phyloP scores from a whole-genome alignment of 2,888 invertebrate species.

The Heteromurus nitidus region DNA sequence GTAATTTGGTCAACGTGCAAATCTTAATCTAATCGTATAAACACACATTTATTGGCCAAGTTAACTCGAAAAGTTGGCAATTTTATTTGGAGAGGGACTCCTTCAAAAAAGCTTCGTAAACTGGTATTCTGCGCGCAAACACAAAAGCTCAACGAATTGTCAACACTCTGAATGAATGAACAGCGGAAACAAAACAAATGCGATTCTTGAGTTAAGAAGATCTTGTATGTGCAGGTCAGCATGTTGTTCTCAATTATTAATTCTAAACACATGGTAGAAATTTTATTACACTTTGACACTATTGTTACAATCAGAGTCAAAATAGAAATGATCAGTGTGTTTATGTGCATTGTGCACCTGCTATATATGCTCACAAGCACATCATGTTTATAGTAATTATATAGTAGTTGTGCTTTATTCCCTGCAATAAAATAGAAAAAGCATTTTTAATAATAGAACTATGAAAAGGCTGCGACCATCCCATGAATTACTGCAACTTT shows the following conservation, averaged over 20 bases:
- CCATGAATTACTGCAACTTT: too few relatives aligned
- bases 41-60: too few relatives aligned
- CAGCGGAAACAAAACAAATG: not conserved
- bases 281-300: not conserved
- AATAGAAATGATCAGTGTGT: too few relatives aligned
- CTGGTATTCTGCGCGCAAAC: not conserved
- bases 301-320: conserved; percentile 3
- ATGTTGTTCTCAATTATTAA: conserved; percentile 3
- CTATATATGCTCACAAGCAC: too few relatives aligned
- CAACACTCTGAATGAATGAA: conserved; percentile 10
- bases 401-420: too few relatives aligned
- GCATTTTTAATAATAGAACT: too few relatives aligned
- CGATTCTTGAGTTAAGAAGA: not conserved
- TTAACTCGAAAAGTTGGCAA: not conserved
- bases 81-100: too few relatives aligned
- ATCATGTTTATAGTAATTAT: too few relatives aligned
- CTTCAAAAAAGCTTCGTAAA: conserved; percentile 1
- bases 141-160: conserved; percentile 4
- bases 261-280: conserved; percentile 13
- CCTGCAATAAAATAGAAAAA: too few relatives aligned
- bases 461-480: too few relatives aligned
- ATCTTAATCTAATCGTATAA: too few relatives aligned
- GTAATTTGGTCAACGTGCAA: not conserved
- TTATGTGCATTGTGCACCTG: too few relatives aligned
- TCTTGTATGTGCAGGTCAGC: not conserved